A percentile compares a stretch with the other conserved stretches of the same genome.
Evolutionary conservation across 2,888 invertebrate genomes (phyloP).

Genomic region (Vannuccia rotundouncinata): DNA sequence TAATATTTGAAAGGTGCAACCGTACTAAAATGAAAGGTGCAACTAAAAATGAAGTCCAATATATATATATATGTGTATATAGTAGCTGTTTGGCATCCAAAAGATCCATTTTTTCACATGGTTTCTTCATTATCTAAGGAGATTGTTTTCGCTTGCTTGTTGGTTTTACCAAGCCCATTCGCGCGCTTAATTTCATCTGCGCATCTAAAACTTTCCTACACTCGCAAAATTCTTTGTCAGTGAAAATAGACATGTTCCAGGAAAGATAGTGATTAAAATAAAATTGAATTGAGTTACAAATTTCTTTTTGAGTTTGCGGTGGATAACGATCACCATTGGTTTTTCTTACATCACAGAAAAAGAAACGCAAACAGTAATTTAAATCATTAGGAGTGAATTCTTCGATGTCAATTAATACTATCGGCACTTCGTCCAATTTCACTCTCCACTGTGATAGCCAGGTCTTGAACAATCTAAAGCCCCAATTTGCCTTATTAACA

Average conservation of each 20-base stretch:
- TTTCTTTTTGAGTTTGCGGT: slow-evolving; percentile 27
- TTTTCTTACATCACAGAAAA: slow-evolving; percentile 27
- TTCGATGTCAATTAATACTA: slow-evolving; percentile 17
- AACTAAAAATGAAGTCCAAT: no score
- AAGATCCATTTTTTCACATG: no score
- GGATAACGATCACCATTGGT: slow-evolving; percentile 22
- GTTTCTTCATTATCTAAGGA: no score
- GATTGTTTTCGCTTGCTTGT: background rate
- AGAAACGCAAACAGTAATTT: slow-evolving; percentile 16
- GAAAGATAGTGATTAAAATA: slow-evolving; percentile 1
- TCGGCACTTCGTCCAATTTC: slow-evolving; percentile 18
- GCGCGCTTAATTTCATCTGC: slow-evolving; percentile 27
- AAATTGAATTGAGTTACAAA: slow-evolving; percentile 25
- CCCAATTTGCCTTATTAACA: slow-evolving; percentile 13
- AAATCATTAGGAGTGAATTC: slow-evolving; percentile 22
- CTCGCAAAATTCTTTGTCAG: slow-evolving; percentile 26
- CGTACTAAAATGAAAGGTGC: no score
- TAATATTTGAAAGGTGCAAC: no score
- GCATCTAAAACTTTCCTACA: slow-evolving; percentile 24
- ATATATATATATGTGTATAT: no score
- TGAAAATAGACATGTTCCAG: slow-evolving; percentile 29
- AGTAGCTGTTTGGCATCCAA: no score
- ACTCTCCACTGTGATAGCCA: slow-evolving; percentile 13
- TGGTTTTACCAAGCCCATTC: slow-evolving; percentile 4
- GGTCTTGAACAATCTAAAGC: background rate